phyloP scores from a whole-genome alignment of 1,140 invertebrate species.

The Dufourea novaeangliae region DNA sequence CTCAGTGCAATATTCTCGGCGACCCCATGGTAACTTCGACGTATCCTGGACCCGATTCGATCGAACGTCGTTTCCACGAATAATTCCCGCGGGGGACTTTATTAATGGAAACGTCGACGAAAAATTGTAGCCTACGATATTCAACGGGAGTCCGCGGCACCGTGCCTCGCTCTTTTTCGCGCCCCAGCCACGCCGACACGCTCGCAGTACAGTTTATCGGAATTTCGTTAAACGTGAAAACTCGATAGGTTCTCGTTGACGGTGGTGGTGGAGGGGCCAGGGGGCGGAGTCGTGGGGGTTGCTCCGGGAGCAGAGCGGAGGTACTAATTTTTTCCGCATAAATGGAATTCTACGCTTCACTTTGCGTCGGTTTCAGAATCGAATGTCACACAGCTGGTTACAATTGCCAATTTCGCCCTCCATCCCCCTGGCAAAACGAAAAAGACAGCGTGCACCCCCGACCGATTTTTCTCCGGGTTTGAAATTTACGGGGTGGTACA shows the following conservation, averaged over 20 bases:
- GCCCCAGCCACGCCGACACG: too few species aligned
- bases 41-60: too few species aligned
- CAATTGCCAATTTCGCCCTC: not conserved
- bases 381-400: constrained; percentile 25
- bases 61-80: constrained; percentile 4
- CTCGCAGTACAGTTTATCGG: constrained; percentile 37
- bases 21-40: too few species aligned
- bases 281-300: not conserved
- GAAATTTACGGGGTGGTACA: not conserved
- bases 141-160: constrained; percentile 9
- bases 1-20: too few species aligned
- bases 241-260: constrained; percentile 17
- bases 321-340: constrained; percentile 37
- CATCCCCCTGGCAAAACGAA: not conserved
- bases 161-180: constrained; percentile 13
- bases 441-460: not conserved
- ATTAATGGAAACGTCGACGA: constrained; percentile 21
- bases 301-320: not conserved
- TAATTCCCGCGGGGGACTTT: not conserved
- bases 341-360: constrained; percentile 25
- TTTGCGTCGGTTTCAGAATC: constrained; percentile 13
- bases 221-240: constrained; percentile 40
- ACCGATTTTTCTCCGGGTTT: not conserved
- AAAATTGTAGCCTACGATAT: constrained; percentile 32
- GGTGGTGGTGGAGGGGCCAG: not conserved